A percentile compares a stretch with the other conserved stretches of the same genome.
Evolutionary conservation across 2,888 invertebrate species (phyloP).

Genomic region (Bembecia ichneumoniformis): DNA sequence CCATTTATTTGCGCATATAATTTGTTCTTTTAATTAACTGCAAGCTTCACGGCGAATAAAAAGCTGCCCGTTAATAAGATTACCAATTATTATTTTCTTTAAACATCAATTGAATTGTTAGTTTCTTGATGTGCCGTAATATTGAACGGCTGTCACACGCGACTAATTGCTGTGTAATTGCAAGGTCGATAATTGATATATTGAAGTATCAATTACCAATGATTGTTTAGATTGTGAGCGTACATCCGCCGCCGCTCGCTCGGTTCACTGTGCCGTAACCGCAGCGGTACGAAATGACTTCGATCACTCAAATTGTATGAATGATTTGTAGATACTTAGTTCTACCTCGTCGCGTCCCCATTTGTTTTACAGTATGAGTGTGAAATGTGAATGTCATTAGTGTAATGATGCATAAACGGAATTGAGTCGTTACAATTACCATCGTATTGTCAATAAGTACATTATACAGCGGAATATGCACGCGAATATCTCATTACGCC

Average conservation of each 20-base stretch:
- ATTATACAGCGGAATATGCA: too few relatives aligned
- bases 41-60: not conserved
- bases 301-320: not conserved
- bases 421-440: too few relatives aligned
- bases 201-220: not conserved
- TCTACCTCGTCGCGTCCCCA: too few relatives aligned
- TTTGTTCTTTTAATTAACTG: not conserved
- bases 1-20: not conserved
- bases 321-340: too few relatives aligned
- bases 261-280: not conserved
- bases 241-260: not conserved
- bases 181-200: not conserved
- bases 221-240: not conserved
- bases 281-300: not conserved
- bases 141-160: too few relatives aligned
- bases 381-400: too few relatives aligned
- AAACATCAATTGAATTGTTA: too few relatives aligned
- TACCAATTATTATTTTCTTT: not conserved
- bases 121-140: too few relatives aligned
- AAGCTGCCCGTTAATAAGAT: not conserved
- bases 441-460: too few relatives aligned
- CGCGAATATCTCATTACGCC: too few relatives aligned
- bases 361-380: too few relatives aligned
- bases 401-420: too few relatives aligned
- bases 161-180: not conserved